Conservation (phyloP, 2,797 vertebrate species). For the Cirrhinus mrigala region DNA sequence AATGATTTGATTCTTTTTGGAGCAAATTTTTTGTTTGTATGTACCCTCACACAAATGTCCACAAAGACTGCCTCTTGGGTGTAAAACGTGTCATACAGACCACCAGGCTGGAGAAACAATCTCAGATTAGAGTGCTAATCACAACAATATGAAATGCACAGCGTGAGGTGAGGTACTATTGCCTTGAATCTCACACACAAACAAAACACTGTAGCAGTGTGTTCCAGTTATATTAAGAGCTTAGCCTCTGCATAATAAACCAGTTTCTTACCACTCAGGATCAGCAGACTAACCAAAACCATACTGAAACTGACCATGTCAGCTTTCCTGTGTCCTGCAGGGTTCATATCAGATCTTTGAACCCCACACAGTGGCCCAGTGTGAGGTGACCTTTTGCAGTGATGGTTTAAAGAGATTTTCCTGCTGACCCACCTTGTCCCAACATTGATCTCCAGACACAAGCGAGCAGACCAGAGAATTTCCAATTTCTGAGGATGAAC, state of each 20-base stretch:
- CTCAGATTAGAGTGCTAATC: constrained; percentile 72
- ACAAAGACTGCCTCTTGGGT: background rate
- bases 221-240: constrained; percentile 18
- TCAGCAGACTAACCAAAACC: background rate
- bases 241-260: background rate
- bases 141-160: constrained; percentile 72
- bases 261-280: background rate
- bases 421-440: background rate
- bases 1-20: background rate
- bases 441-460: background rate
- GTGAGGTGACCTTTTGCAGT: constrained; percentile 12
- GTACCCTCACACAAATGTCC: background rate
- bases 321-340: background rate
- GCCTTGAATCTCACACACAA: constrained; percentile 71
- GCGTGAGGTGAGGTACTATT: constrained; percentile 66
- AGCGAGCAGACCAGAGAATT: background rate
- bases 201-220: constrained; percentile 68
- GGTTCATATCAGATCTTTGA: constrained; percentile 23
- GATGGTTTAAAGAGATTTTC: background rate
- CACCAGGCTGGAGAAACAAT: constrained; percentile 63
- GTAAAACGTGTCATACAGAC: constrained; percentile 57
- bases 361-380: background rate
- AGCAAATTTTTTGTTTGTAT: background rate
- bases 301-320: background rate
- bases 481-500: background rate